Percentiles rank a stretch among this genome's conserved stretches.
Evolutionary conservation across 2,113 vertebrate genomes (phyloP).

Genomic region (Centropus bengalensis): DNA sequence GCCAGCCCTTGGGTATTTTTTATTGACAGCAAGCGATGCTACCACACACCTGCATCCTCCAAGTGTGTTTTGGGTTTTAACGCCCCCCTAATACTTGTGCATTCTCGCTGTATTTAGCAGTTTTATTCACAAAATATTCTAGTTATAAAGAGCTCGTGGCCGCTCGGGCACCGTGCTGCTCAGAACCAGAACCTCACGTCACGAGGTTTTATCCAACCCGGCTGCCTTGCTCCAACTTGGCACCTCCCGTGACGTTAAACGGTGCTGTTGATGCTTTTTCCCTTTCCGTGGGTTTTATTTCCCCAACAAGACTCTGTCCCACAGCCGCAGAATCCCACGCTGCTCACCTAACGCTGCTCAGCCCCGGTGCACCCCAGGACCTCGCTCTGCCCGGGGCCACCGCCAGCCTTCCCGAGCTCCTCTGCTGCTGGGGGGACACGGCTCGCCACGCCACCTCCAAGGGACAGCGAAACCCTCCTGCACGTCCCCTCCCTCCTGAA

Average conservation of each 20-base stretch:
- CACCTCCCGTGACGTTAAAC: background rate
- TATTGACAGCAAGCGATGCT: background rate
- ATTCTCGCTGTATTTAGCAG: background rate
- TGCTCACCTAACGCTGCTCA: background rate
- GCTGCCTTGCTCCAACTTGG: background rate
- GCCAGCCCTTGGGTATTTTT: background rate
- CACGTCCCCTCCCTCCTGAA: background rate
- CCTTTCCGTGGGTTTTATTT: background rate
- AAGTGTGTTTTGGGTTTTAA: too few species aligned
- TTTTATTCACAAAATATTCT: background rate
- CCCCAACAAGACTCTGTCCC: background rate
- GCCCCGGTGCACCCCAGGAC: background rate
- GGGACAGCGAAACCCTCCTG: background rate
- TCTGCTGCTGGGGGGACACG: background rate
- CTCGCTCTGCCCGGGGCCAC: background rate
- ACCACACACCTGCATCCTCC: background rate
- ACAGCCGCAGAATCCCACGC: background rate
- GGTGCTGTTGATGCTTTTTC: background rate
- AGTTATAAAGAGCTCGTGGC: background rate
- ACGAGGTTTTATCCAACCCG: background rate
- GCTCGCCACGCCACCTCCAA: background rate
- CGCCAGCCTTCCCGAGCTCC: background rate
- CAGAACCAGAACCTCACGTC: background rate
- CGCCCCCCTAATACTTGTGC: too few species aligned
- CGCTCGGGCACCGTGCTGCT: background rate